Percentiles rank a stretch among this genome's conserved stretches.
Conservation (phyloP, 1,140 invertebrate genomes). For the Arctopsyche grandis region DNA sequence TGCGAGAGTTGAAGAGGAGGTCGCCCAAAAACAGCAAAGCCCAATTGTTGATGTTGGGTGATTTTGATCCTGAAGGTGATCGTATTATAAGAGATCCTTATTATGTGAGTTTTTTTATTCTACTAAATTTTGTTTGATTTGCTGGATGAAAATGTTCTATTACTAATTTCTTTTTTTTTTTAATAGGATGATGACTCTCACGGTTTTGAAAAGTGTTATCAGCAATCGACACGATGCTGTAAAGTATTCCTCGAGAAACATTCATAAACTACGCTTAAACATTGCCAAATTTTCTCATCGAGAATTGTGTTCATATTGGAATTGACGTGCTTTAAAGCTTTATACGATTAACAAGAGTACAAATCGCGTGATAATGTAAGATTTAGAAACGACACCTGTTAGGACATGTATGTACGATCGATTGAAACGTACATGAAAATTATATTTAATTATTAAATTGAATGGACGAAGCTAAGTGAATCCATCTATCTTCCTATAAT, state of each 20-base stretch:
- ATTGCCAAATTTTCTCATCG: slow-evolving; percentile 17
- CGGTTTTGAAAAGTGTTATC: slow-evolving; percentile 79
- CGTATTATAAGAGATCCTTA: slow-evolving; percentile 89
- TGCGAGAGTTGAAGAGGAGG: slow-evolving; percentile 72
- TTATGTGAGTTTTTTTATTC: slow-evolving; percentile 71
- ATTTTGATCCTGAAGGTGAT: slow-evolving; percentile 82
- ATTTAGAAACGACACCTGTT: not conserved
- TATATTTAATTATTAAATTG: not conserved
- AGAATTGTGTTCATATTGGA: slow-evolving; percentile 46
- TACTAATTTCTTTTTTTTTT: slow-evolving; percentile 29
- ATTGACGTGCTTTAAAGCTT: slow-evolving; percentile 35
- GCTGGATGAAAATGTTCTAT: slow-evolving; percentile 51
- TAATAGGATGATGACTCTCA: slow-evolving; percentile 70
- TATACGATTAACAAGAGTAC: slow-evolving; percentile 11
- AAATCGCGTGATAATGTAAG: not conserved
- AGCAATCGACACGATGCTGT: slow-evolving; percentile 76
- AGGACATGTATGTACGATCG: not conserved
- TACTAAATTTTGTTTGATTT: slow-evolving; percentile 57
- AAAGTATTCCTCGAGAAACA: slow-evolving; percentile 71
- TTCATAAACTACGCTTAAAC: slow-evolving; percentile 29
- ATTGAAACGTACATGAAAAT: too few species aligned
- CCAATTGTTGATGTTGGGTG: slow-evolving; percentile 80
- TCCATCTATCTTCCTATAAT: not conserved
- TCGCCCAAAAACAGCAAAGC: slow-evolving; percentile 74
- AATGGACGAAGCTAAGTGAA: too few species aligned